Percentiles rank a stretch among this genome's conserved stretches.
Evolutionary conservation across 1,140 invertebrate species (phyloP).

Genomic region (Drosophila burlai): DNA sequence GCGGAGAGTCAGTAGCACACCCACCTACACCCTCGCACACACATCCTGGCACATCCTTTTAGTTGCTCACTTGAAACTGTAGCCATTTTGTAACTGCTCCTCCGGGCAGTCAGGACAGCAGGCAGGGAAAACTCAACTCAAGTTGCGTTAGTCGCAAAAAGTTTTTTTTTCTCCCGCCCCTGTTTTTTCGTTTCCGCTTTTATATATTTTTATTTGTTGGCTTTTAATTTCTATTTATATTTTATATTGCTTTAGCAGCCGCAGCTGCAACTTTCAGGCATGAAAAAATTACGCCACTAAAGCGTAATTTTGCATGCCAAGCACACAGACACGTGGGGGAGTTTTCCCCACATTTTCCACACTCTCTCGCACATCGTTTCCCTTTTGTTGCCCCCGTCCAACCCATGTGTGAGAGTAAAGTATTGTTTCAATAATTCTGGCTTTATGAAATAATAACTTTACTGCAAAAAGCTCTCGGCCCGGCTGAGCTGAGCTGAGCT

Average conservation of each 20-base stretch:
- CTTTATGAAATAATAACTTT: constrained; percentile 85
- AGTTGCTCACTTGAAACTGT: constrained; percentile 62
- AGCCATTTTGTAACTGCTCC: constrained; percentile 54
- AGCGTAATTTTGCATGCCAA: constrained; percentile 78
- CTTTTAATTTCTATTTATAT: constrained; percentile 83
- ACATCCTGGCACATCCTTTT: constrained; percentile 16
- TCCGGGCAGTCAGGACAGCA: constrained; percentile 26
- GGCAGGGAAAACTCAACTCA: constrained; percentile 52
- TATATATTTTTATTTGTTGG: constrained; percentile 76
- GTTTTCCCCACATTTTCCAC: constrained; percentile 31
- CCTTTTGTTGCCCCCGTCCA: constrained; percentile 18
- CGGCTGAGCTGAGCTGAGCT: constrained; percentile 59
- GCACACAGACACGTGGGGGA: constrained; percentile 39
- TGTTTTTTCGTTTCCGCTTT: constrained; percentile 35
- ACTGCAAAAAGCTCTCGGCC: constrained; percentile 66
- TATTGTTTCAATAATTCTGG: constrained; percentile 84
- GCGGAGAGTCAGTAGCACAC: constrained; percentile 11
- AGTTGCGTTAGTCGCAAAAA: constrained; percentile 68
- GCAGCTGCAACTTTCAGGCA: constrained; percentile 72
- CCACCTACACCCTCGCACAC: not conserved
- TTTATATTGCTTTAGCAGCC: constrained; percentile 73
- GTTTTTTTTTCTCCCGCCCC: constrained; percentile 30
- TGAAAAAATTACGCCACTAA: constrained; percentile 78
- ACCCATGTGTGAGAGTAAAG: constrained; percentile 71
- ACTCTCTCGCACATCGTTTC: constrained; percentile 1